phyloP scores from a whole-genome alignment of 2,113 vertebrate species.

The Phrynosoma blainvillii region DNA sequence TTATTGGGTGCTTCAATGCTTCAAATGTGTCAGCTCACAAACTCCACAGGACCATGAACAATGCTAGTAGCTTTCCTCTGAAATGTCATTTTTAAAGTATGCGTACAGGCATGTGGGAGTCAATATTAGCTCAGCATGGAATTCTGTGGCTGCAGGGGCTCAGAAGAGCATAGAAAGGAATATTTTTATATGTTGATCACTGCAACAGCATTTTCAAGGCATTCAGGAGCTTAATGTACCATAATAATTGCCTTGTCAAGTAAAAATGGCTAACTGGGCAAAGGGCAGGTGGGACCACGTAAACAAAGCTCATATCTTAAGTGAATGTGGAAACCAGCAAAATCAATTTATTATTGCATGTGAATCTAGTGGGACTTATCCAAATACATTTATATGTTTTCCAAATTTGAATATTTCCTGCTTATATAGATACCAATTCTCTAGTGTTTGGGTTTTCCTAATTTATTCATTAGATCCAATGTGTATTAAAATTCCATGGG shows the following conservation, averaged over 20 bases:
- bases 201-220: background rate
- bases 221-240: background rate
- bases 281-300: background rate
- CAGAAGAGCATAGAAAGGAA: background rate
- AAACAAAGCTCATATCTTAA: background rate
- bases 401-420: background rate
- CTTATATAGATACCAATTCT: background rate
- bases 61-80: background rate
- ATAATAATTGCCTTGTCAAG: background rate
- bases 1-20: background rate
- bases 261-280: background rate
- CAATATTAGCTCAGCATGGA: background rate
- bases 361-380: background rate
- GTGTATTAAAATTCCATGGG: background rate
- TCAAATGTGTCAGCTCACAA: background rate
- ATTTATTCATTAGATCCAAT: no score
- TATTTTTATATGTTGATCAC: constrained; percentile 6
- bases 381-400: background rate
- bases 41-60: background rate
- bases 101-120: no score
- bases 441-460: no score
- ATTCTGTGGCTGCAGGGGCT: background rate
- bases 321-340: background rate
- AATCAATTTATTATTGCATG: background rate
- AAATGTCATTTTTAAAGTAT: constrained; percentile 1